Evolutionary conservation across 2,888 invertebrate species (phyloP).

Genomic region (Himalopsyche japonica): DNA sequence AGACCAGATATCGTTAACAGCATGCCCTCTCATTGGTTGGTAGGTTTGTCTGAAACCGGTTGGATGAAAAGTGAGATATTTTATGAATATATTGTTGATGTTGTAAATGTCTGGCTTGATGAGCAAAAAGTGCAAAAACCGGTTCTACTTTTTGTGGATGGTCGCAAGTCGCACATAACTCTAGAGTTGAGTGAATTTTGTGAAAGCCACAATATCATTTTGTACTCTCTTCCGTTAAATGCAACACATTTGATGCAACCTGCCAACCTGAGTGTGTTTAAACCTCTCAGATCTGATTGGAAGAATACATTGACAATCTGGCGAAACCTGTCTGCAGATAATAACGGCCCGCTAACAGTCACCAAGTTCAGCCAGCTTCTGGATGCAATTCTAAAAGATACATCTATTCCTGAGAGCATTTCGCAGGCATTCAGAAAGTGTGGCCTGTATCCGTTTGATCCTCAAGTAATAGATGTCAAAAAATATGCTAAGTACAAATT

Average conservation of each 20-base stretch:
- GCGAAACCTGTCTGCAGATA: background rate
- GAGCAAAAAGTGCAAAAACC: constrained; percentile 45
- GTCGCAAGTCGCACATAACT: constrained; percentile 47
- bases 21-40: constrained; percentile 46
- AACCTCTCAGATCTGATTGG: constrained; percentile 45
- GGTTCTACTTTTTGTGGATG: constrained; percentile 49
- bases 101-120: constrained; percentile 47
- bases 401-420: background rate
- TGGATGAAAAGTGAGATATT: constrained; percentile 50
- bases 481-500: background rate
- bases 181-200: constrained; percentile 48
- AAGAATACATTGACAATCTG: constrained; percentile 20
- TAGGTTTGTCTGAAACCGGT: constrained; percentile 47
- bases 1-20: constrained; percentile 10
- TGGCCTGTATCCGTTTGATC: background rate
- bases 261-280: constrained; percentile 46
- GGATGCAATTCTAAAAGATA: background rate
- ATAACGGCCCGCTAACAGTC: background rate
- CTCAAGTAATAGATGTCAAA: background rate
- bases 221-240: constrained; percentile 46
- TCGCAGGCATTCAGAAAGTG: background rate
- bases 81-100: constrained; percentile 48
- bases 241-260: constrained; percentile 48
- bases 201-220: constrained; percentile 45
- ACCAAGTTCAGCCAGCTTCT: background rate